Evolutionary conservation across 2,113 vertebrate genomes (phyloP), one percentile per base, ranked within the genome.

Genomic region (Myanophis thanlyinensis): DNA sequence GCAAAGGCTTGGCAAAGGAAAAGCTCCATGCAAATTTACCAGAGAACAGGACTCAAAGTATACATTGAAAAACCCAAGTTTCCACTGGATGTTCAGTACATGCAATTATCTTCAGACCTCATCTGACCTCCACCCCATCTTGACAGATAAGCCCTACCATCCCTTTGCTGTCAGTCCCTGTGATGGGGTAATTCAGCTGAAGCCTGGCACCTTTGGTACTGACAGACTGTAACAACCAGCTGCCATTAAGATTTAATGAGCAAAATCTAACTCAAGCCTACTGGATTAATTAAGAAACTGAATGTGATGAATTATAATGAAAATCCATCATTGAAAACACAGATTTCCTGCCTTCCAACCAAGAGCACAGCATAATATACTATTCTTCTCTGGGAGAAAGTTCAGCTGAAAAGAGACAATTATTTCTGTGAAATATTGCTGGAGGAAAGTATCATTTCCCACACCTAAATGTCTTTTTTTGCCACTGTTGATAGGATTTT

Each of bases 251-350:
- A 84, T 89, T 62, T 85, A 62, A 91, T 89, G 44, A 89, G 47
- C 52, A 93, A 85, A 40, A 62, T 91, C 90, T 62, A 93, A 93
- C 67, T 40, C 30, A 44, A 62, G 87, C 35, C 90, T 91, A 44
- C 51, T 85, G 85, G 18, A 48, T 85, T 89, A 89, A 89, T 91
- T 89, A 89, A 89, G 59, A 87, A 87, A 91, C 67, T 5, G 27
- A 89, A 80, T 56, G 30, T 87, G 35, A 56, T 53, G 46, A 84
- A 90, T 93, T 89, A 89, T 48, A 48, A 91, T 67, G n/a, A 91
- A 85, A 89, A 91, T 35, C 35, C 90, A 44, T 91, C 94, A 73
- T 51, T 47, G 62, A 85, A 59, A 48, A 49, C 22, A 46, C 15
- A 93, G 35, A 30, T 80, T 90, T 67, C 89, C 35, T 27, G 27